These are phyloP conservation scores for Scortum barcoo DNA, from an alignment of 2,113 vertebrate species.

Conservation along the genomic window DNA sequence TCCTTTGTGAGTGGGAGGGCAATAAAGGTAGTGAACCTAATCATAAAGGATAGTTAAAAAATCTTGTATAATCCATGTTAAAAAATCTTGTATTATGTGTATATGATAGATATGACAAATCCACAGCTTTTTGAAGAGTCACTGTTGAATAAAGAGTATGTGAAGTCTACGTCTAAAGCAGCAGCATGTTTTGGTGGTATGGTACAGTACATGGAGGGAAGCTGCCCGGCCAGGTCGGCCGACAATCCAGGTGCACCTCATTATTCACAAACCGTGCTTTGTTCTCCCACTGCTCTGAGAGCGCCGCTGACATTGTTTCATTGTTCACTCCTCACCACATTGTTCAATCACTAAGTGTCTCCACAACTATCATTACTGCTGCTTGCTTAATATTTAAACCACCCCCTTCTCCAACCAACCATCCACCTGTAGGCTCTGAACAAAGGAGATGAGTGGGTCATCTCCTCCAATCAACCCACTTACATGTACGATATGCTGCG, in stretches of 20 bases:
- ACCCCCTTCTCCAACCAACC: too few species aligned
- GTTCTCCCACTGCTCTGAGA: neutral
- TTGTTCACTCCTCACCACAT: neutral
- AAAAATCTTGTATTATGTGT: neutral
- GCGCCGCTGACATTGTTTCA: neutral
- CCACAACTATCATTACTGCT: too few species aligned
- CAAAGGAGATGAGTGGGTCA: too few species aligned
- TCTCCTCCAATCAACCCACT: too few species aligned
- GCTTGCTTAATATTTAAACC: too few species aligned
- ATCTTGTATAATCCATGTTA: neutral
- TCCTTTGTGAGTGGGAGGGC: neutral
- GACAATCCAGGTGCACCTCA: too few species aligned
- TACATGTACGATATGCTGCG: too few species aligned
- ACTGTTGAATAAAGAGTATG: neutral
- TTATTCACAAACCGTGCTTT: neutral
- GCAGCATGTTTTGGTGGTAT: neutral
- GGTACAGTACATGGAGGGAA: too few species aligned
- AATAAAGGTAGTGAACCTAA: neutral
- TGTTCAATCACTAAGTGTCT: too few species aligned
- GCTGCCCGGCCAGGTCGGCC: too few species aligned
- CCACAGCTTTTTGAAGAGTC: neutral
- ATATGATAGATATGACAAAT: neutral
- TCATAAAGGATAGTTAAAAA: neutral
- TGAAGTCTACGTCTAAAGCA: neutral
- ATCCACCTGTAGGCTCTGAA: too few species aligned